Percentiles rank a stretch among this genome's conserved stretches.
These are phyloP conservation scores for Macrosiphum euphorbiae DNA, from an alignment of 2,888 invertebrate genomes.

Conservation along the genomic window DNA sequence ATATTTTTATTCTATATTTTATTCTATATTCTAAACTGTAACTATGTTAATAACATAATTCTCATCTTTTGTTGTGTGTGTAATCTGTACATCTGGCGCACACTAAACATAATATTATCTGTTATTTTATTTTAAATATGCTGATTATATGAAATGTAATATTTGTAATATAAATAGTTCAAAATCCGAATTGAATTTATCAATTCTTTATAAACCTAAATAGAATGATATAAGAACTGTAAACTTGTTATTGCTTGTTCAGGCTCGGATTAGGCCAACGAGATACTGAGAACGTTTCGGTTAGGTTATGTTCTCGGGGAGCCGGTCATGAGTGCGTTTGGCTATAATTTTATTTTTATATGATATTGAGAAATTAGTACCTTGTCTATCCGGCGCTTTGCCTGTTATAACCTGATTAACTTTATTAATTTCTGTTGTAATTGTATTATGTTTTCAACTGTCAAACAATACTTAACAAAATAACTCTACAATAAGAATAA, in stretches of 20 bases:
- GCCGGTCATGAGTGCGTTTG: too few species aligned
- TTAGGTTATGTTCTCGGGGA: too few species aligned
- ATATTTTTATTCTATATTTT: conserved; percentile 16
- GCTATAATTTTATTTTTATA: too few species aligned
- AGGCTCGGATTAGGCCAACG: too few species aligned
- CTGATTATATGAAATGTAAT: neutral
- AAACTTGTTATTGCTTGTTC: neutral
- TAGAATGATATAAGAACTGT: neutral
- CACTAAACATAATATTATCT: neutral
- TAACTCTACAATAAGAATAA: neutral
- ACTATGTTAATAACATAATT: neutral
- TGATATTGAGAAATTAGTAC: too few species aligned
- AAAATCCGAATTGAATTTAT: neutral
- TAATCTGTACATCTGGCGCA: neutral
- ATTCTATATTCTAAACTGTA: conserved; percentile 8
- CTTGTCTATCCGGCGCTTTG: too few species aligned
- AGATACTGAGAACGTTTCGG: too few species aligned
- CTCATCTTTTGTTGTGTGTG: neutral
- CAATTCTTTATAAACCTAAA: neutral
- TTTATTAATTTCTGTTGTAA: neutral
- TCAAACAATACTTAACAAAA: neutral
- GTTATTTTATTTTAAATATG: neutral
- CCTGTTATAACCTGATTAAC: neutral
- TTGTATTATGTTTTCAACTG: neutral
- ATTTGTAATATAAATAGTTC: neutral